A percentile compares a stretch with the other conserved stretches of the same genome.
These are phyloP conservation scores for Dipodomys spectabilis DNA, from an alignment of 2,113 vertebrate species.

Conservation along the genomic window DNA sequence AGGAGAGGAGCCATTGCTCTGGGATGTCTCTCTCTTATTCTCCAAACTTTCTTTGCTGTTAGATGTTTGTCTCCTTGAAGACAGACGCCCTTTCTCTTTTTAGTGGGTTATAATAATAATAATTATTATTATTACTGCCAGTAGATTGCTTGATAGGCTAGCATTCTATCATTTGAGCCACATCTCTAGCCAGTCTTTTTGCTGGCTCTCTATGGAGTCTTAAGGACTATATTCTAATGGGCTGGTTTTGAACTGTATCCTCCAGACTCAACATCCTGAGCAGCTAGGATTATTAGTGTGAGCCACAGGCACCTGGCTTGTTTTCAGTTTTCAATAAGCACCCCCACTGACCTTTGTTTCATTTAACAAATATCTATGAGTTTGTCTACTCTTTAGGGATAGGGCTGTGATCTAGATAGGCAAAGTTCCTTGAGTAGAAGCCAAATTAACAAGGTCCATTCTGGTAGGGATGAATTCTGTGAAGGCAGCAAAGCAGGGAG, in stretches of 20 bases:
- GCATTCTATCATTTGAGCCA: too few species aligned
- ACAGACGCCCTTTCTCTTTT: not conserved
- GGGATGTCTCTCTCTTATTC: not conserved
- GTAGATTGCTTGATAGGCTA: too few species aligned
- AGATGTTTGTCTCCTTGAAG: not conserved
- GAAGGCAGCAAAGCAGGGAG: not conserved
- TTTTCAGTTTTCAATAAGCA: slow-evolving; percentile 6
- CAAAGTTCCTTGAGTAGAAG: not conserved
- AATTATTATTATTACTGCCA: too few species aligned
- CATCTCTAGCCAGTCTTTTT: too few species aligned
- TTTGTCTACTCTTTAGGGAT: not conserved
- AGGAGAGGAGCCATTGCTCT: not conserved
- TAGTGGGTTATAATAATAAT: too few species aligned
- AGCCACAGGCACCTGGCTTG: too few species aligned
- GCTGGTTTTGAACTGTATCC: too few species aligned
- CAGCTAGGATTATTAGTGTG: too few species aligned
- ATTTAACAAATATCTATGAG: not conserved
- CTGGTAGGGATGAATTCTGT: not conserved
- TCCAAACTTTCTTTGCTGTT: not conserved
- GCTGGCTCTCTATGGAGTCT: too few species aligned
- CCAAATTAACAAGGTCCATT: not conserved
- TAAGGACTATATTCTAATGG: too few species aligned
- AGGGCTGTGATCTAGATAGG: not conserved
- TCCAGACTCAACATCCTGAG: too few species aligned
- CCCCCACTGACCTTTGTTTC: not conserved